Conservation (phyloP, 2,113 vertebrate species). For the Xiphophorus maculatus region DNA sequence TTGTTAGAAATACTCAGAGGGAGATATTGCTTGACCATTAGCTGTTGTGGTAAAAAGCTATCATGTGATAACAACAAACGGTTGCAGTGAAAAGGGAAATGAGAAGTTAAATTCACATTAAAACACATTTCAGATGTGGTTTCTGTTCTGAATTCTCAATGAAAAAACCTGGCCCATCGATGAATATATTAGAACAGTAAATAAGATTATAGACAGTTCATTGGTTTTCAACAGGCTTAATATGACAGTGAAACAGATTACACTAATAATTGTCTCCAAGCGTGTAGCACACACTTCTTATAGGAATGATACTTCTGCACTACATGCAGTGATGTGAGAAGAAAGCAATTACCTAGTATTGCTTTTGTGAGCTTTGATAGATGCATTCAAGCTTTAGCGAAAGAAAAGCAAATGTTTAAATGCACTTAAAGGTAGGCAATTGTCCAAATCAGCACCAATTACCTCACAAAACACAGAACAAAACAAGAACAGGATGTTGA, state of each 20-base stretch:
- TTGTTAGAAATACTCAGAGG: background rate
- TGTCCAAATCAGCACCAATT: too few relatives aligned
- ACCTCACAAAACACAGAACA: too few relatives aligned
- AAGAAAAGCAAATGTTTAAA: constrained; percentile 9
- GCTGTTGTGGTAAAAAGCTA: background rate
- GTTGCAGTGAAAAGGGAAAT: background rate
- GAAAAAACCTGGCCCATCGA: constrained; percentile 5
- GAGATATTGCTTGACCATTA: background rate
- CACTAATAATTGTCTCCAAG: constrained; percentile 15
- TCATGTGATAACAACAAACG: constrained; percentile 1
- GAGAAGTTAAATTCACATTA: constrained; percentile 20
- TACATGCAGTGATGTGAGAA: background rate
- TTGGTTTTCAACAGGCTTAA: constrained; percentile 31
- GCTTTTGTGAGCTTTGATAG: background rate
- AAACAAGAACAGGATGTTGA: too few relatives aligned
- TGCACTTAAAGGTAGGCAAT: background rate
- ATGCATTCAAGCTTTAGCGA: background rate
- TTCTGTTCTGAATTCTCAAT: constrained; percentile 16
- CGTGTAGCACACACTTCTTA: constrained; percentile 3
- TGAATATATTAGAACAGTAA: constrained; percentile 27
- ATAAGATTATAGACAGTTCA: constrained; percentile 31
- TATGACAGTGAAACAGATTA: constrained; percentile 31
- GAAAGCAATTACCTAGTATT: background rate
- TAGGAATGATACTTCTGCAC: background rate
- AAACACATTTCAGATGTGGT: background rate